These are phyloP conservation scores for Enteromius viviparus DNA, from an alignment of 2,797 vertebrate species.

Conservation along the genomic window DNA sequence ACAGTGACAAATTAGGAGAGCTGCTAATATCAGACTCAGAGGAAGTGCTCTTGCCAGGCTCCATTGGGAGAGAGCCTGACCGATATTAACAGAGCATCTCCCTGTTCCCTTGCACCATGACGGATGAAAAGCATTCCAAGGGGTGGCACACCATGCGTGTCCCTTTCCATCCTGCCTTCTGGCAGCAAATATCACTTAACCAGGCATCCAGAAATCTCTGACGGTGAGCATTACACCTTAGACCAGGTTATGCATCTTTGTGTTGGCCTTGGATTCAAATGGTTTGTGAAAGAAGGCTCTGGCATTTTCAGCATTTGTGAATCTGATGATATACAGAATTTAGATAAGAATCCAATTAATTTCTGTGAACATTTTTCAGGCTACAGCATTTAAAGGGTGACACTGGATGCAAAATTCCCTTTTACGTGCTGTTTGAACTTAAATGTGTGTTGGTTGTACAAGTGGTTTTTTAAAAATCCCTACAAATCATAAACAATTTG, in stretches of 20 bases:
- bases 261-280: conserved; percentile 1
- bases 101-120: conserved; percentile 42
- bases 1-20: conserved; percentile 39
- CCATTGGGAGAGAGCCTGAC: conserved; percentile 38
- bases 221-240: conserved; percentile 21
- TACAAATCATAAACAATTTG: too few relatives aligned
- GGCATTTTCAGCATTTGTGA: neutral
- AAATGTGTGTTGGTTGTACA: too few relatives aligned
- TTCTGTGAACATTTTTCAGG: neutral
- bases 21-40: conserved; percentile 31
- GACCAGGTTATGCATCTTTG: conserved; percentile 17
- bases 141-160: conserved; percentile 33
- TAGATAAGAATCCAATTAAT: neutral
- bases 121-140: conserved; percentile 38
- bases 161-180: conserved; percentile 35
- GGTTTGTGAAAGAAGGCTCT: neutral
- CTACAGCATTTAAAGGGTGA: neutral
- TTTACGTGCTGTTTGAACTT: too few relatives aligned
- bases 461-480: too few relatives aligned
- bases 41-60: conserved; percentile 24
- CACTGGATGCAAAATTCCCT: too few relatives aligned
- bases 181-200: conserved; percentile 41
- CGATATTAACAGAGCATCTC: conserved; percentile 37
- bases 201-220: conserved; percentile 35
- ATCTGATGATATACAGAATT: neutral